phyloP scores from a whole-genome alignment of 2,797 vertebrate species.

The Protosalanx chinensis region DNA sequence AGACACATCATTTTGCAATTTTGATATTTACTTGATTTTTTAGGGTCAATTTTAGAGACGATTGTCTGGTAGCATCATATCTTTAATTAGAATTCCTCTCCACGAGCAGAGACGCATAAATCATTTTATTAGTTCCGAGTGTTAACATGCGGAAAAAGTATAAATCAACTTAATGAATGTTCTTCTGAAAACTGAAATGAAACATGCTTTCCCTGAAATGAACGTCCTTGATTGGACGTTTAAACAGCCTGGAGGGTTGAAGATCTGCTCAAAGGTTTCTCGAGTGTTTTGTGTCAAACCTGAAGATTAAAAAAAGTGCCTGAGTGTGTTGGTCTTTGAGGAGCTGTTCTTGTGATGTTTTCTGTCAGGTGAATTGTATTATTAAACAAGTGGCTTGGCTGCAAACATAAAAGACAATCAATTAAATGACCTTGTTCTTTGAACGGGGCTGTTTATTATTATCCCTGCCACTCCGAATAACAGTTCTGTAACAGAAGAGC shows the following conservation, averaged over 20 bases:
- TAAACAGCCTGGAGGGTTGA: slow-evolving; percentile 30
- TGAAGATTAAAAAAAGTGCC: slow-evolving; percentile 24
- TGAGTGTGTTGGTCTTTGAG: slow-evolving; percentile 7
- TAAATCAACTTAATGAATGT: slow-evolving; percentile 50
- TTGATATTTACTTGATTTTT: background rate
- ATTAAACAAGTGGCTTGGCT: slow-evolving; percentile 27
- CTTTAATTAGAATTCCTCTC: slow-evolving; percentile 50
- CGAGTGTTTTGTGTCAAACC: slow-evolving; percentile 35
- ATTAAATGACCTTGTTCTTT: slow-evolving; percentile 3
- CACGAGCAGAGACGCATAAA: slow-evolving; percentile 27
- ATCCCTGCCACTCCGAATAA: too few species aligned
- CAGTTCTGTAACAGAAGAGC: too few species aligned
- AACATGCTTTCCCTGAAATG: slow-evolving; percentile 7
- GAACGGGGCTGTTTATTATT: background rate
- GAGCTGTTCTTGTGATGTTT: slow-evolving; percentile 24
- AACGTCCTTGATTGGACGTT: slow-evolving; percentile 33
- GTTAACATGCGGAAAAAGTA: slow-evolving; percentile 36
- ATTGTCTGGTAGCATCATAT: slow-evolving; percentile 44
- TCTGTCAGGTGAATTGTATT: slow-evolving; percentile 36
- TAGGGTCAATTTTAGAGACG: slow-evolving; percentile 34
- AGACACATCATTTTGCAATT: background rate
- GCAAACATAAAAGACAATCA: slow-evolving; percentile 18
- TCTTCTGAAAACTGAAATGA: slow-evolving; percentile 20
- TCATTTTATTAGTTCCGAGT: slow-evolving; percentile 53
- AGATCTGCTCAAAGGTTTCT: slow-evolving; percentile 45